Conservation (phyloP, 2,888 invertebrate genomes). For the Pyrrhia umbra region DNA sequence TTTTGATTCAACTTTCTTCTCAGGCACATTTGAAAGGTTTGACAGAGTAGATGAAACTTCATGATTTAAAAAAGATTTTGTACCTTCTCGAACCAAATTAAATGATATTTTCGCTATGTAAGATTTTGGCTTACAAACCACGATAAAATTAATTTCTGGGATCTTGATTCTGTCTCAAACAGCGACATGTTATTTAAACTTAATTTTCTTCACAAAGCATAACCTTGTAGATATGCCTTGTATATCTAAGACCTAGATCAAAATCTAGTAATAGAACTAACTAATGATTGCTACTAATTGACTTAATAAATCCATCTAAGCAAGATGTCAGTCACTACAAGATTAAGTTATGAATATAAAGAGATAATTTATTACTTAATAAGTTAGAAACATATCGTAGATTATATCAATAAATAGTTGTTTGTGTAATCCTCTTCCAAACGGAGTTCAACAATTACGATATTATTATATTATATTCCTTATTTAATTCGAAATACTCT, state of each 20-base stretch:
- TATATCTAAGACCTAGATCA: neutral
- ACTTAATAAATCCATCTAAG: neutral
- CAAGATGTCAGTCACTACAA: neutral
- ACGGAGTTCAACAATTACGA: neutral
- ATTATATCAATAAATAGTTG: neutral
- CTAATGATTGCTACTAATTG: neutral
- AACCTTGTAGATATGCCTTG: neutral
- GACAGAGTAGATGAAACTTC: no score
- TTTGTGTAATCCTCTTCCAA: neutral
- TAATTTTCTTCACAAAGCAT: neutral
- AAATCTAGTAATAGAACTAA: neutral
- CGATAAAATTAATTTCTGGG: no score
- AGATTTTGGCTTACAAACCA: no score
- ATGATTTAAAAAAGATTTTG: no score
- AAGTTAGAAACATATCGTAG: neutral
- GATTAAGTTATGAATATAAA: constrained; percentile 3
- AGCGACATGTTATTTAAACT: neutral
- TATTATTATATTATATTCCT: neutral
- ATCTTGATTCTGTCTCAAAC: no score
- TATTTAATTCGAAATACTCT: no score
- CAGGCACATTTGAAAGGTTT: neutral
- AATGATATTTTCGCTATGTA: no score
- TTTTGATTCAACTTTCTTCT: constrained; percentile 7
- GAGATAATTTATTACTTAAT: neutral
- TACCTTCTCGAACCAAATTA: no score